A percentile compares a stretch with the other conserved stretches of the same genome.
These are phyloP conservation scores for Cydia splendana DNA, from an alignment of 1,140 invertebrate species.

Conservation along the genomic window DNA sequence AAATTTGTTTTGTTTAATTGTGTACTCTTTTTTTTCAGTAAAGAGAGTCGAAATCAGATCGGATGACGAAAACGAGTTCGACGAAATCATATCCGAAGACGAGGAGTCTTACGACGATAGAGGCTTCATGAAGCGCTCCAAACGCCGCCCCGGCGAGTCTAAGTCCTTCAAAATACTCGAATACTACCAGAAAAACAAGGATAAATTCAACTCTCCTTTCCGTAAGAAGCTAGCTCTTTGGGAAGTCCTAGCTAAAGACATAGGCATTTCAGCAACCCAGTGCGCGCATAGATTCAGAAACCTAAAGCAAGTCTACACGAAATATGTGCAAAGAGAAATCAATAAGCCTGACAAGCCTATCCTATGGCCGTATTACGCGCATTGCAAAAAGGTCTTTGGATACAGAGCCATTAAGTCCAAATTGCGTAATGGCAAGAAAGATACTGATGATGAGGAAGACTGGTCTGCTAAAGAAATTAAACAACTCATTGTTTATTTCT, in stretches of 20 bases:
- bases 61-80: conserved; percentile 38
- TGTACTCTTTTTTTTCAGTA: conserved; percentile 51
- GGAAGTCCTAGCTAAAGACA: conserved; percentile 58
- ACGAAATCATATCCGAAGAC: conserved; percentile 52
- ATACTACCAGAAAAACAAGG: conserved; percentile 69
- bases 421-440: conserved; percentile 59
- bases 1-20: conserved; percentile 2
- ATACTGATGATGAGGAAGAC: conserved; percentile 59
- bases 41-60: conserved; percentile 58
- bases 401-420: conserved; percentile 67
- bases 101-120: conserved; percentile 62
- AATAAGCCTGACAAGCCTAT: conserved; percentile 70
- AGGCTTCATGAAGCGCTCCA: conserved; percentile 57
- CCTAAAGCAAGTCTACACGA: conserved; percentile 68
- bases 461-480: conserved; percentile 69
- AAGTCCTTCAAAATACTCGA: conserved; percentile 70
- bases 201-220: conserved; percentile 58
- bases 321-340: conserved; percentile 67
- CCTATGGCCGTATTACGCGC: conserved; percentile 67
- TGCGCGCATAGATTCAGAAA: conserved; percentile 69
- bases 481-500: conserved; percentile 57
- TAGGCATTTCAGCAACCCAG: conserved; percentile 58
- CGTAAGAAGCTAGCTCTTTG: conserved; percentile 61
- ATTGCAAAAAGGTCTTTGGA: conserved; percentile 74
- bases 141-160: conserved; percentile 52